Evolutionary conservation across 2,797 vertebrate species (phyloP), one percentile per base, ranked within the genome.

Genomic region (Chelon auratus): DNA sequence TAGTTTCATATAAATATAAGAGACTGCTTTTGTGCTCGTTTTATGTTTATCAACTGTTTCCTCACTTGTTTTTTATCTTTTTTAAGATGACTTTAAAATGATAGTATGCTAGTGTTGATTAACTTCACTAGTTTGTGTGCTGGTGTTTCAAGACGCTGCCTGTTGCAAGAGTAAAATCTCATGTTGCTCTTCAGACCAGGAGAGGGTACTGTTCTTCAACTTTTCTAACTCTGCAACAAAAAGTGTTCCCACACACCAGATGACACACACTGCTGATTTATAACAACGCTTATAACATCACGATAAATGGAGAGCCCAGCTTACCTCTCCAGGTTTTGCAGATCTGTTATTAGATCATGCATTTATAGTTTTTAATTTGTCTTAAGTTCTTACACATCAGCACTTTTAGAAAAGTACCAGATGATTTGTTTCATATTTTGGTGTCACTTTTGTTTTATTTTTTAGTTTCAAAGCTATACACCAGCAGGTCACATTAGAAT

Each of bases 141-240:
- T 13, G 4, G 18, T 40, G 22, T 7, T 1, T 10, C 33, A 20
- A 37, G n/a, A 36, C 37, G 6, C n/a, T 71, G 45, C 61, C 39
- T 43, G 3, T 30, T 51, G 40, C n/a, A 37, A 24, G 55, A 65
- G 59, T 62, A 18, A 68, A 68, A 47, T 18, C 58, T 79, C 75
- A 68, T 67, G 18, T 67, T 20, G 71, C 64, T 68, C 39, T 60
- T 40, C 4, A 68, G 62, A 30, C 91, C 91, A 93, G 91, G 82
- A 91, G 88, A 89, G 82, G 90, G 91, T 85, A 81, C 80, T 91
- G 87, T 92, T 91, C 79, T 72, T 76, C 79, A 80, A 52, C 75
- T 86, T 85, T 79, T 86, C 51, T 30, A 36, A 11, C 59, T 73
- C 60, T 67, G 51, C 51, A 70, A 52, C 15, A 24, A 26, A 64